These are phyloP conservation scores for Lucinisca nassula DNA, from an alignment of 2,888 invertebrate genomes.

Conservation along the genomic window DNA sequence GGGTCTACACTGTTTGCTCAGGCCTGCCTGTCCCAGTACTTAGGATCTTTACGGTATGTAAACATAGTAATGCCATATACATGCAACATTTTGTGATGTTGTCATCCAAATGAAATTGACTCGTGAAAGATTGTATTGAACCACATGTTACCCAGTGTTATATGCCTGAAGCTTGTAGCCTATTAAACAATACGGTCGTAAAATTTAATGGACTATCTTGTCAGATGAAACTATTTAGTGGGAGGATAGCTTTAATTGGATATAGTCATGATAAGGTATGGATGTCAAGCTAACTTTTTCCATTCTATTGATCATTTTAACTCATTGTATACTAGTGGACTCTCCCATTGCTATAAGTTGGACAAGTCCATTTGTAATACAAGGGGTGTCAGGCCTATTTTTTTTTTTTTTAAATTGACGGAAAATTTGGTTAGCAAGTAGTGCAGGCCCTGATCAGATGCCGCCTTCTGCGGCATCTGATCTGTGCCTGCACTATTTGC, in stretches of 20 bases:
- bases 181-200: background rate
- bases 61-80: too few species aligned
- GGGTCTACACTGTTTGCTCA: too few species aligned
- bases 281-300: background rate
- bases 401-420: background rate
- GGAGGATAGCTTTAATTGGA: background rate
- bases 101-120: background rate
- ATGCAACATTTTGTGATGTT: background rate
- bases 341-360: too few species aligned
- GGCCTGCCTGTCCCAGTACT: too few species aligned
- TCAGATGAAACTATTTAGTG: background rate
- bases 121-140: background rate
- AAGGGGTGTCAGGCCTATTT: too few species aligned
- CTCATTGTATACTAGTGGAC: too few species aligned
- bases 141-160: background rate
- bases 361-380: too few species aligned
- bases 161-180: background rate
- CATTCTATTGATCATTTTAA: background rate
- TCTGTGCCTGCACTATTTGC: too few species aligned
- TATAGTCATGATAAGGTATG: background rate
- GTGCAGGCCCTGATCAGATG: too few species aligned
- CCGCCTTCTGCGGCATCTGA: too few species aligned
- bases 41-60: too few species aligned
- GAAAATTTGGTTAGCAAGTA: too few species aligned
- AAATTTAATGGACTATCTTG: background rate